phyloP scores from a whole-genome alignment of 23 tunicate species.

The Diplosoma virens region DNA sequence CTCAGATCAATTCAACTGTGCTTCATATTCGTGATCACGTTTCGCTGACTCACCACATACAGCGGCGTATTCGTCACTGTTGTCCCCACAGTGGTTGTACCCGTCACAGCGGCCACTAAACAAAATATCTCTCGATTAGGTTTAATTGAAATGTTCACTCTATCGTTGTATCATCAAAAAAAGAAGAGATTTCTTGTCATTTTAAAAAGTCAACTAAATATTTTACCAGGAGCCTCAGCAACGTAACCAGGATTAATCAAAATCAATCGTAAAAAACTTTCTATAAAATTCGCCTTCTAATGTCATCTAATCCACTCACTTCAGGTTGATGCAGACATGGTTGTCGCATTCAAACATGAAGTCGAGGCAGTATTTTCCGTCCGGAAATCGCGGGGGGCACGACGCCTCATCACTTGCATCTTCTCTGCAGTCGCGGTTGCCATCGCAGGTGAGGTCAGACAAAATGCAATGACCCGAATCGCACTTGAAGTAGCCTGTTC shows the following conservation, averaged over 20 bases:
- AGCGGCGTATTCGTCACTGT: slow-evolving; percentile 62
- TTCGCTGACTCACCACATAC: slow-evolving; percentile 72
- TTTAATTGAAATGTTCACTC: neutral
- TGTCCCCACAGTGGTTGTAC: slow-evolving; percentile 81
- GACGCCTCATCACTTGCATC: slow-evolving; percentile 82
- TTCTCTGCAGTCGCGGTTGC: slow-evolving; percentile 62
- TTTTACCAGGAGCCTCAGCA: no score
- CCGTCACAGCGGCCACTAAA: slow-evolving; percentile 88
- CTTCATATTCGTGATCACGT: neutral
- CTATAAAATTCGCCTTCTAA: no score
- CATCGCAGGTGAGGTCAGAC: slow-evolving; percentile 48
- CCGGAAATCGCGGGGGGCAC: slow-evolving; percentile 61
- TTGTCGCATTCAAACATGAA: slow-evolving; percentile 73
- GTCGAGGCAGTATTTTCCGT: slow-evolving; percentile 58
- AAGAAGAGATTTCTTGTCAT: no score
- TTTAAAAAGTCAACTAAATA: no score
- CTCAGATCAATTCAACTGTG: neutral
- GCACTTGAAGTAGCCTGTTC: slow-evolving; percentile 68
- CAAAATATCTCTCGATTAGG: no score
- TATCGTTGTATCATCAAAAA: no score
- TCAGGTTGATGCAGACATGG: slow-evolving; percentile 76
- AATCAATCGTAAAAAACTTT: no score
- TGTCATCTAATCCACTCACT: slow-evolving; percentile 35
- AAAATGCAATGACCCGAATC: slow-evolving; percentile 71
- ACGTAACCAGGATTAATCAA: no score